A percentile compares a stretch with the other conserved stretches of the same genome.
These are phyloP conservation scores for Pristionchus japonicus DNA, from an alignment of 2,888 invertebrate species.

Conservation along the genomic window DNA sequence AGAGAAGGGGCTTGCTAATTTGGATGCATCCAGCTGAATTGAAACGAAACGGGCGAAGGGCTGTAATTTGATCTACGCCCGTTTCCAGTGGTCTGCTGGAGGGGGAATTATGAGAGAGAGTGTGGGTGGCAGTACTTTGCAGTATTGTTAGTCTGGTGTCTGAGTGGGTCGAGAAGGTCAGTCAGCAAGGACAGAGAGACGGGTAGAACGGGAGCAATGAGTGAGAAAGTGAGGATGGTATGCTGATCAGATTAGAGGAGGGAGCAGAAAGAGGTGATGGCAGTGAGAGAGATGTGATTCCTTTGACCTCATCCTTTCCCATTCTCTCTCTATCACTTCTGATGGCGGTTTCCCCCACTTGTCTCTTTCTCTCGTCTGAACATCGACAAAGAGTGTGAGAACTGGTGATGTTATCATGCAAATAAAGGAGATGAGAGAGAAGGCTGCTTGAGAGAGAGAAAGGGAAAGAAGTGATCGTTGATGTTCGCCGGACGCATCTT, in stretches of 20 bases:
- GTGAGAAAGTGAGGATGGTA: background rate
- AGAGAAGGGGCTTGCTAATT: background rate
- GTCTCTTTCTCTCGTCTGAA: background rate
- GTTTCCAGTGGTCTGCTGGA: background rate
- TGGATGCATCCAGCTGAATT: background rate
- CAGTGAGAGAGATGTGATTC: too few species aligned
- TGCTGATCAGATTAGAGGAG: background rate
- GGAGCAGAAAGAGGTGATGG: background rate
- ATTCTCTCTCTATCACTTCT: background rate
- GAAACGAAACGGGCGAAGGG: constrained; percentile 24
- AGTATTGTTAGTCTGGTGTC: background rate
- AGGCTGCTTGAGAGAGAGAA: background rate
- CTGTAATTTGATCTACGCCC: background rate
- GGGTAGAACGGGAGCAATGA: background rate
- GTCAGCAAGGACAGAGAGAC: background rate
- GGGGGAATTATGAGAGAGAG: background rate
- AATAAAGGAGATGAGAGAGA: constrained; percentile 6
- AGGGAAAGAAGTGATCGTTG: background rate
- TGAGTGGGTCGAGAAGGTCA: background rate
- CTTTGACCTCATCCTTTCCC: background rate
- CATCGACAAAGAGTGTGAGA: background rate
- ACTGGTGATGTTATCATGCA: constrained; percentile 35
- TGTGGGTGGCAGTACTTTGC: constrained; percentile 16
- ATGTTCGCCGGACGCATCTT: background rate
- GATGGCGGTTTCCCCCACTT: background rate